phyloP scores from a whole-genome alignment of 2,797 vertebrate species.

The Oryzias sinensis region DNA sequence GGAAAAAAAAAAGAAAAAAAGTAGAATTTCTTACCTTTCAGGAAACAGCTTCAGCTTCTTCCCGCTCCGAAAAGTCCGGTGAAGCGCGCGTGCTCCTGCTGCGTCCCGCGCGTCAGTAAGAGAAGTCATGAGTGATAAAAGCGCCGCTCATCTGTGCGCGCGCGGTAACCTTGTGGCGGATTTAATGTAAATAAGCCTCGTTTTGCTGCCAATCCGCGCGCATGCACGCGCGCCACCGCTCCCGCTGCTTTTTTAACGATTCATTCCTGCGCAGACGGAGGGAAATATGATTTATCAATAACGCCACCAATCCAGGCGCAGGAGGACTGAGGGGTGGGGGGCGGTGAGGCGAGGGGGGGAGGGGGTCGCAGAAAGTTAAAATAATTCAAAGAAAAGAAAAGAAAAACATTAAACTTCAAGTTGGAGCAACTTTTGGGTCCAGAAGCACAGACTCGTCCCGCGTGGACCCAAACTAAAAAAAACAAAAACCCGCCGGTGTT shows the following conservation, averaged over 20 bases:
- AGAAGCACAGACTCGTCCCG: constrained; percentile 34
- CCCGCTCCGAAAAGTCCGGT: constrained; percentile 85
- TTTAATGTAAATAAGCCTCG: constrained; percentile 99
- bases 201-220: constrained; percentile 93
- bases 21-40: constrained; percentile 83
- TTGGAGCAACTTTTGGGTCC: constrained; percentile 86
- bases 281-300: constrained; percentile 93
- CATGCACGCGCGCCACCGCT: constrained; percentile 87
- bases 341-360: background rate
- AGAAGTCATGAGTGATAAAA: constrained; percentile 98
- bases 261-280: constrained; percentile 85
- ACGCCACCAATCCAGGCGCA: constrained; percentile 69
- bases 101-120: constrained; percentile 90
- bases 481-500: constrained; percentile 72
- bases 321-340: constrained; percentile 17
- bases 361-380: too few species aligned
- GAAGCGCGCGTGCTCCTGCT: constrained; percentile 79
- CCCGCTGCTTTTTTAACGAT: constrained; percentile 81
- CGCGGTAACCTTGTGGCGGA: constrained; percentile 99
- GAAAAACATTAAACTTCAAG: constrained; percentile 76
- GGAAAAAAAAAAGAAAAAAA: constrained; percentile 48
- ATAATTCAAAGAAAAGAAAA: too few species aligned
- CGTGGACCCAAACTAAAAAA: constrained; percentile 65
- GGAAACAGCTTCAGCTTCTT: constrained; percentile 84
- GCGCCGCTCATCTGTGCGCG: constrained; percentile 97